phyloP scores from a whole-genome alignment of 2,797 vertebrate genomes.

The Gorsachius magnificus region DNA sequence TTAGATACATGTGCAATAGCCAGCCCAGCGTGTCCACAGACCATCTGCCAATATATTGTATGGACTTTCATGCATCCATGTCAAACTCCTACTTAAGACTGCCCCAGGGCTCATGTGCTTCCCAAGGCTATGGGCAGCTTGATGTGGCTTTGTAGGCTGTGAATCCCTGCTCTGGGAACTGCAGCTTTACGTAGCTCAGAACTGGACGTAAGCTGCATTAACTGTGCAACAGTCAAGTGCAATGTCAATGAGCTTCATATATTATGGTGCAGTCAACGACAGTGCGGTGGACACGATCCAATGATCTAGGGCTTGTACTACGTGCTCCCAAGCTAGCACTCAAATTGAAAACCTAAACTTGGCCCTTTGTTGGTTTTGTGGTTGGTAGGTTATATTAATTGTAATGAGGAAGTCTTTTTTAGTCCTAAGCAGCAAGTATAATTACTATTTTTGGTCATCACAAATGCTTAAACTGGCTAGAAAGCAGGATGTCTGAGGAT shows the following conservation, averaged over 20 bases:
- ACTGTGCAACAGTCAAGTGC: neutral
- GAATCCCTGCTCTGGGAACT: neutral
- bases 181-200: neutral
- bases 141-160: neutral
- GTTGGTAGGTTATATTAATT: neutral
- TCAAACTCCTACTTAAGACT: neutral
- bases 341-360: neutral
- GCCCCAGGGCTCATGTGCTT: neutral
- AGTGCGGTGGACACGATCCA: neutral
- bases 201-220: neutral
- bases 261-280: neutral
- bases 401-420: neutral
- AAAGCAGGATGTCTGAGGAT: neutral
- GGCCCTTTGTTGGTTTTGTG: neutral
- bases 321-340: neutral
- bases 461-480: neutral
- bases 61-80: neutral
- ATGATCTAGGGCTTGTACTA: neutral
- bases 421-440: neutral
- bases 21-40: neutral
- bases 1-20: neutral
- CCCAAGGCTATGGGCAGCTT: neutral
- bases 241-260: neutral
- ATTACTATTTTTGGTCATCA: neutral
- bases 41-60: neutral